Evolutionary conservation across 2,113 vertebrate species (phyloP).

Genomic region (Acinonyx jubatus): DNA sequence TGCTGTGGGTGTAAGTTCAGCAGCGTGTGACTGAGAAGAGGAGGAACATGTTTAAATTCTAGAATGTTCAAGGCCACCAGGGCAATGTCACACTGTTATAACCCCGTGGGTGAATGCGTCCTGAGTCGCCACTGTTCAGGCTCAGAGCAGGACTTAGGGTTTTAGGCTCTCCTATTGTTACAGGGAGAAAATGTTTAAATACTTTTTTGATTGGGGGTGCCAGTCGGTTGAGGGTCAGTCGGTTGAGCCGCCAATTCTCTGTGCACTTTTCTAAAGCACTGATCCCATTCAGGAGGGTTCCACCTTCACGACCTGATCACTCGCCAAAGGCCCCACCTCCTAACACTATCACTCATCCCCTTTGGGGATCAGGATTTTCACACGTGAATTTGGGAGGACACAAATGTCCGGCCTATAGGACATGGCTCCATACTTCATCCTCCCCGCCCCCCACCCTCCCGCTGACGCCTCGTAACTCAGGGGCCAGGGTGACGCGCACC

Average conservation of each 20-base stretch:
- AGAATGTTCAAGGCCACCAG: rapidly evolving
- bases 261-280: background rate
- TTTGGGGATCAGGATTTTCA: background rate
- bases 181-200: background rate
- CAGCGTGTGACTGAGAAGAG: no score
- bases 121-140: rapidly evolving
- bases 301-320: background rate
- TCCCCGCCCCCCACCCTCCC: background rate
- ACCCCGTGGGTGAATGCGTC: no score
- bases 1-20: rapidly evolving
- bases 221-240: no score
- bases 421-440: background rate
- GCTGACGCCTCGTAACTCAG: background rate
- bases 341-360: background rate
- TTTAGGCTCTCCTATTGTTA: background rate
- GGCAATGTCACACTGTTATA: no score
- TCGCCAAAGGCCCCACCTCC: background rate
- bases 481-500: background rate
- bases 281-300: background rate
- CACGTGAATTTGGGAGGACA: background rate
- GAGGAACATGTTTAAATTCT: background rate
- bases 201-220: background rate
- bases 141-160: background rate
- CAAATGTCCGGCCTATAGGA: background rate
- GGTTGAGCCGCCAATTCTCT: background rate